These are phyloP conservation scores for Schizopygopsis pylzovi DNA, from an alignment of 2,797 vertebrate species.

Conservation along the genomic window DNA sequence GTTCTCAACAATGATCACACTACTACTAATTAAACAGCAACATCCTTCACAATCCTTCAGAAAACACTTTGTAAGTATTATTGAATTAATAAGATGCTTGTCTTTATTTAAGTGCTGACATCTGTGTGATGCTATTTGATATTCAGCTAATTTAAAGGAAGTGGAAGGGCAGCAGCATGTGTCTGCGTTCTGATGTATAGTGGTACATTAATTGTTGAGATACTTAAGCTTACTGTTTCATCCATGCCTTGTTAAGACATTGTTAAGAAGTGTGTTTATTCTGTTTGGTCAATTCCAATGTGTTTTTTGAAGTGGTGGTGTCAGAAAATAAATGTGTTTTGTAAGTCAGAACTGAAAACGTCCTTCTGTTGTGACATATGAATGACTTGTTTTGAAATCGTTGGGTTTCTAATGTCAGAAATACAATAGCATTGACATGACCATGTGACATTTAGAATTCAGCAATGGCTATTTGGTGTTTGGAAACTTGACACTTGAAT, in stretches of 20 bases:
- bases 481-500: not conserved
- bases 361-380: not conserved
- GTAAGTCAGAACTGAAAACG: not conserved
- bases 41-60: not conserved
- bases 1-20: not conserved
- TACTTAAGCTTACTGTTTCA: not conserved
- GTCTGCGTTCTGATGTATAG: not conserved
- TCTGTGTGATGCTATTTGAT: not conserved
- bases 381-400: not conserved
- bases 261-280: too few species aligned
- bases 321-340: not conserved
- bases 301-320: not conserved
- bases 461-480: not conserved
- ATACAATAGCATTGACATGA: not conserved
- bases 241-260: not conserved
- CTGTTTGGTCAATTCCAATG: not conserved
- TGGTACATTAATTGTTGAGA: not conserved
- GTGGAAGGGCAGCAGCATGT: not conserved
- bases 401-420: not conserved
- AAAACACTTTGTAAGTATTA: not conserved
- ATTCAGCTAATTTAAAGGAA: not conserved
- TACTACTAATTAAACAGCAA: not conserved
- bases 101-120: not conserved
- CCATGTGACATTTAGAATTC: constrained; percentile 7
- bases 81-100: not conserved